Conservation (phyloP, 2,888 invertebrate species). For the Synanthedon andrenaeformis region DNA sequence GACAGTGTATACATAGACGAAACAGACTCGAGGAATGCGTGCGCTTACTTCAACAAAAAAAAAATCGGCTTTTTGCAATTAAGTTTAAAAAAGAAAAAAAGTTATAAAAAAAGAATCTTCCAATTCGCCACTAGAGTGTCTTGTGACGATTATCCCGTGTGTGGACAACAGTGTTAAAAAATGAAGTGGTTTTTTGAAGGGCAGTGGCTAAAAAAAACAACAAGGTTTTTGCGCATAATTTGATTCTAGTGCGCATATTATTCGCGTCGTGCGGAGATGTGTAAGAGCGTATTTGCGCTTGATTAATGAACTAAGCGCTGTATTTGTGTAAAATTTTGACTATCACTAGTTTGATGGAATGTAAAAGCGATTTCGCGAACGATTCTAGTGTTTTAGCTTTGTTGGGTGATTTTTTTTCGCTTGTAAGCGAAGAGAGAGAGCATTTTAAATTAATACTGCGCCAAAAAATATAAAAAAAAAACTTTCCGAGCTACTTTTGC, state of each 20-base stretch:
- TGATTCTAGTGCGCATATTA: not conserved
- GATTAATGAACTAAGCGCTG: not conserved
- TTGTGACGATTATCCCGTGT: not conserved
- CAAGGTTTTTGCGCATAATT: not conserved
- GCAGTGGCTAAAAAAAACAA: not conserved
- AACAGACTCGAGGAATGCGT: not conserved
- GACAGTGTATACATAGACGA: not conserved
- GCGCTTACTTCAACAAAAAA: not conserved
- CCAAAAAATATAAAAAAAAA: too few relatives aligned
- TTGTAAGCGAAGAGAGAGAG: slow-evolving; percentile 20
- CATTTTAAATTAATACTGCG: not conserved
- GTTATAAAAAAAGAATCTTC: not conserved
- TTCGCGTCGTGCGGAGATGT: not conserved
- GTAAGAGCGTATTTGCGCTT: not conserved
- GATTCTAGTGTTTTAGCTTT: slow-evolving; percentile 22
- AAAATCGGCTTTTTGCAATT: not conserved
- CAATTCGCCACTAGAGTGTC: not conserved
- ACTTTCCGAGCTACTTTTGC: too few relatives aligned
- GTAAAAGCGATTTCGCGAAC: slow-evolving; percentile 3
- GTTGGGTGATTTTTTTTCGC: slow-evolving; percentile 23
- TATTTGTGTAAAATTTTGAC: not conserved
- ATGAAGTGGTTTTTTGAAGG: not conserved
- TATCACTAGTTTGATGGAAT: not conserved
- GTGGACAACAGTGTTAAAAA: not conserved
- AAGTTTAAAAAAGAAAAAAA: not conserved